Base-by-base conservation (phyloP, 2,797 vertebrate species). In the Hypotaenidia philippensis region DNA sequence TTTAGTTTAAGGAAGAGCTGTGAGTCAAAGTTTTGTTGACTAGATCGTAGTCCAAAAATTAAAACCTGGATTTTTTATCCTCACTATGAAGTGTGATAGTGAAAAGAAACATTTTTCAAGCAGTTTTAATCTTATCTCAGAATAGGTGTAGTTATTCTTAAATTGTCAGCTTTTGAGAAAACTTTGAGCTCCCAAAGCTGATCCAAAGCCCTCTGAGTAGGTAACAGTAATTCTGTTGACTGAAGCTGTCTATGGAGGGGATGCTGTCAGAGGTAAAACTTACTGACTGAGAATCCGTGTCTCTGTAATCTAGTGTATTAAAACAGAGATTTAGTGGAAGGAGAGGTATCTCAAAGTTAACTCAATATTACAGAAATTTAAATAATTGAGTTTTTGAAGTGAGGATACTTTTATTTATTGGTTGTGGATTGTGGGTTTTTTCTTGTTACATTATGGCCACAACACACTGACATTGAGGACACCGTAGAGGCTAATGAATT, bases 51-150 rank as follows among this genome's bases (percentile, higher is more conserved):
- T 2, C 3, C 70, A 83, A 90, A 87, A 32, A 14, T 13, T 0
- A 0, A 66, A 66, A 81, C 12, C 25, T 17, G 7, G 4, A 14
- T 0, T 6, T 13, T 45, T 74, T 77, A 59, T 10, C 2, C 4
- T 6, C 8, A 19, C 19, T 27, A 10, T 47, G 53, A 94, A 72
- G 18, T 40, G 36, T 2, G 2, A 36, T 15, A 13, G 23, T 18
- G 4, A 71, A 78, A 89, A 74, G 10, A 22, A 65, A 5, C 3
- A 76, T 91, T 95, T 95, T 86, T 94, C 74, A 94, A 93, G 31
- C 6, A 45, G n/a, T 70, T 92, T 93, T 90, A 84, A 94, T 95
- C 95, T 96, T 94, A 95, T 96, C 93, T 93, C 49, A 45, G 29
- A 65, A 77, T 82, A 93, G 74, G 94, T 93, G 93, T 72, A 90